Evolutionary conservation across 1,140 invertebrate species (phyloP).

Genomic region (Sycobia sp.): DNA sequence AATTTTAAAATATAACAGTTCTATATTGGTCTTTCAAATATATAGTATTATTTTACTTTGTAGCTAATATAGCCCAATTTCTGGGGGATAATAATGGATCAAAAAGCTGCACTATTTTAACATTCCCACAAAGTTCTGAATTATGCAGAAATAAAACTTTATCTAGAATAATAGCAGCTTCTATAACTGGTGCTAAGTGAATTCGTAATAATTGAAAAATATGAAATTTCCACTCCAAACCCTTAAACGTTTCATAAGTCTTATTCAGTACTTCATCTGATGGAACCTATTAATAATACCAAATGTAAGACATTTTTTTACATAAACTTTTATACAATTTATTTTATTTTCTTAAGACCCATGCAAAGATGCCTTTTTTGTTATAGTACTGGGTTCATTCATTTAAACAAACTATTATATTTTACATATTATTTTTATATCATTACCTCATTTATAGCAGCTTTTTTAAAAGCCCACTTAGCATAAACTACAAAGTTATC

Average conservation of each 20-base stretch:
- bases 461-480: conserved; percentile 66
- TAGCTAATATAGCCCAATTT: conserved; percentile 75
- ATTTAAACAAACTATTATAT: too few species aligned
- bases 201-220: conserved; percentile 83
- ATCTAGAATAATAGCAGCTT: conserved; percentile 84
- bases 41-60: conserved; percentile 38
- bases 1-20: neutral
- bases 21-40: neutral
- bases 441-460: conserved; percentile 51
- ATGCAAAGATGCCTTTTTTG: too few species aligned
- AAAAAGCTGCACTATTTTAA: conserved; percentile 75
- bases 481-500: conserved; percentile 70
- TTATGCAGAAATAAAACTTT: conserved; percentile 80
- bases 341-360: too few species aligned
- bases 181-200: conserved; percentile 81
- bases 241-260: conserved; percentile 58
- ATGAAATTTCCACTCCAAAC: conserved; percentile 70
- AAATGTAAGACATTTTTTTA: too few species aligned
- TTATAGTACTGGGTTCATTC: too few species aligned
- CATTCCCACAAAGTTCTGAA: conserved; percentile 63
- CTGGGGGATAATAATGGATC: conserved; percentile 78
- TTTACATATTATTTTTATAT: too few species aligned
- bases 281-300: conserved; percentile 7
- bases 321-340: too few species aligned
- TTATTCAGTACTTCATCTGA: conserved; percentile 55